Evolutionary conservation across 2,113 vertebrate genomes (phyloP), one percentile per base, ranked within the genome.

Genomic region (Progne subis): DNA sequence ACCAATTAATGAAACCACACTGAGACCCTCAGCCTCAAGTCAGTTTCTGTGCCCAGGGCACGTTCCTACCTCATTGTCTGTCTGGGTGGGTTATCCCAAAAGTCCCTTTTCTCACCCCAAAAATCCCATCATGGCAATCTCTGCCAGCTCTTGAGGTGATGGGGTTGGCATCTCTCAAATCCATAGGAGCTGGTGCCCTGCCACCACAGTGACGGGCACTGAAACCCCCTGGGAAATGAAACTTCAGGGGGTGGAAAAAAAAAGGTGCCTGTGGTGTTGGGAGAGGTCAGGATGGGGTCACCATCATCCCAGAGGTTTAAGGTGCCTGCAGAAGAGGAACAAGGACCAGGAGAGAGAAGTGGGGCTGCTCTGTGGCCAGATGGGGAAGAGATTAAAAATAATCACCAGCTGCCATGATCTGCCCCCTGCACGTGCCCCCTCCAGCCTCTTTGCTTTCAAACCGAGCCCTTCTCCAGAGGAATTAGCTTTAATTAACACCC

Each of bases 211-310:
- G 25, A 31, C 43, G 31, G 57, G 28, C 21, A 8, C 18, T 11
- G 43, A 43, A 86, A 63, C 7, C 41, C 24, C 11, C 0, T 0
- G 6, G 3, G 18, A 72, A 80, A 39, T 6, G 19, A 34, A 69
- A 34, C 0, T 50, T 43, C 18, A 1, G 2, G 8, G 4, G 17
- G 23, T 2, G 0, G 2, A 12, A 9, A 25, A 37, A 47, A 4
- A 1, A 19, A 4, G 43, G 9, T 71, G 31, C 14, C 20, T 1
- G 0, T 12, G 23, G 24, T 23, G 24, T 14, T 50, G 39, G 25
- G 56, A 52, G 11, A 28, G 47, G n/a, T 61, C 47, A 56, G 57
- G 82, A 11, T 18, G 34, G 12, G 21, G 18, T 57, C 67, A 67
- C 37, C 31, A 10, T 70, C 32, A 57, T 6, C 65, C 28, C 5